Evolutionary conservation across 2,113 vertebrate species (phyloP).

Genomic region (Drymodes brunneopygia): DNA sequence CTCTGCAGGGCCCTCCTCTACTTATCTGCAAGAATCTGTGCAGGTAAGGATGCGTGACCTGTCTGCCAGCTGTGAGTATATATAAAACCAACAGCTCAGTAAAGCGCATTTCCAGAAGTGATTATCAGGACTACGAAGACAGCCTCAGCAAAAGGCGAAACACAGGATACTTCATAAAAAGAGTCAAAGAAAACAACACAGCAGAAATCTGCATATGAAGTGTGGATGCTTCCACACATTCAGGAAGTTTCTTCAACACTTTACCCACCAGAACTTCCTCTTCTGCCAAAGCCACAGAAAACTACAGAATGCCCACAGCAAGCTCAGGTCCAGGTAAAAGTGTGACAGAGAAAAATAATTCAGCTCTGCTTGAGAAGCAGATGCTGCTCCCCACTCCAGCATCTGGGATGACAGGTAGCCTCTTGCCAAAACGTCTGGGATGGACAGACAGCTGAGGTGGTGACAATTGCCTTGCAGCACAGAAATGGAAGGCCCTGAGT

Average conservation of each 20-base stretch:
- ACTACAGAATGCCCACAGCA: background rate
- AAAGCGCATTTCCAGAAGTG: background rate
- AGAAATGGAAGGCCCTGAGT: background rate
- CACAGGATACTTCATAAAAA: background rate
- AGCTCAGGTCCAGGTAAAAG: background rate
- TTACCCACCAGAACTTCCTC: background rate
- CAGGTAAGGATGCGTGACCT: background rate
- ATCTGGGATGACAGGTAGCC: background rate
- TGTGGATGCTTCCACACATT: background rate
- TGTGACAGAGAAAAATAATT: background rate
- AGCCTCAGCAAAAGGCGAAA: background rate
- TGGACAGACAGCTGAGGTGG: background rate
- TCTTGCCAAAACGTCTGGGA: background rate
- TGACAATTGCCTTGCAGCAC: accelerated
- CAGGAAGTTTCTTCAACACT: background rate
- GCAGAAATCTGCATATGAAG: background rate
- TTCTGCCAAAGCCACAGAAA: background rate
- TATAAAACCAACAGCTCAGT: background rate
- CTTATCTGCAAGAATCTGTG: background rate
- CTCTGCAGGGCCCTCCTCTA: background rate
- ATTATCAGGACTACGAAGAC: background rate
- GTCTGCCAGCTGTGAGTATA: background rate
- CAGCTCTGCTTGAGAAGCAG: background rate
- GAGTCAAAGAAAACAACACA: background rate
- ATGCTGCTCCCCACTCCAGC: background rate